Conservation (phyloP, 2,113 vertebrate species). For the Mystacornis crossleyi region DNA sequence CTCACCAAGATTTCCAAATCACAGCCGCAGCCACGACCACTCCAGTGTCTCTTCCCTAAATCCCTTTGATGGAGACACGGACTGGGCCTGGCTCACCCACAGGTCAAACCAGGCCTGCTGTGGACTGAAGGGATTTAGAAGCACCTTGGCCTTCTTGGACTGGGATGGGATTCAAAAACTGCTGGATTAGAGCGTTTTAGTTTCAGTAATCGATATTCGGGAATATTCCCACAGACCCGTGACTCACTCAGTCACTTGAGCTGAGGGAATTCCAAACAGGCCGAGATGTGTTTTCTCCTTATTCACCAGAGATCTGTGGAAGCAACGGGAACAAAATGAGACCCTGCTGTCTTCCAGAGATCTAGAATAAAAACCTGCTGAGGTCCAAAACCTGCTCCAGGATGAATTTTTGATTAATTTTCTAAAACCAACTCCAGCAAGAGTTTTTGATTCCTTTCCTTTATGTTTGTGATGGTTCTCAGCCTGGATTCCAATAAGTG, state of each 20-base stretch:
- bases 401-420: background rate
- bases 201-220: background rate
- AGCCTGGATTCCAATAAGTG: background rate
- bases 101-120: background rate
- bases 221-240: background rate
- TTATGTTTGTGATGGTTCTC: background rate
- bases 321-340: background rate
- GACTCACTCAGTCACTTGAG: background rate
- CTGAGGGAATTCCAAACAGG: background rate
- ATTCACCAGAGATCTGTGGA: background rate
- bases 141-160: rapidly evolving
- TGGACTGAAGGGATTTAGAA: background rate
- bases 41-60: background rate
- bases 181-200: background rate
- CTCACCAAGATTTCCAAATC: background rate
- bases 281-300: background rate
- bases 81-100: background rate
- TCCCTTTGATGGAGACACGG: rapidly evolving
- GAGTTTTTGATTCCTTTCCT: background rate
- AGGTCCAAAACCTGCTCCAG: background rate
- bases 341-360: background rate
- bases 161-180: background rate
- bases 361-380: background rate
- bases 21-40: rapidly evolving
- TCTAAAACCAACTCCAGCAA: background rate